Evolutionary conservation across 2,888 invertebrate genomes (phyloP).

Genomic region (Drosophila formosana): DNA sequence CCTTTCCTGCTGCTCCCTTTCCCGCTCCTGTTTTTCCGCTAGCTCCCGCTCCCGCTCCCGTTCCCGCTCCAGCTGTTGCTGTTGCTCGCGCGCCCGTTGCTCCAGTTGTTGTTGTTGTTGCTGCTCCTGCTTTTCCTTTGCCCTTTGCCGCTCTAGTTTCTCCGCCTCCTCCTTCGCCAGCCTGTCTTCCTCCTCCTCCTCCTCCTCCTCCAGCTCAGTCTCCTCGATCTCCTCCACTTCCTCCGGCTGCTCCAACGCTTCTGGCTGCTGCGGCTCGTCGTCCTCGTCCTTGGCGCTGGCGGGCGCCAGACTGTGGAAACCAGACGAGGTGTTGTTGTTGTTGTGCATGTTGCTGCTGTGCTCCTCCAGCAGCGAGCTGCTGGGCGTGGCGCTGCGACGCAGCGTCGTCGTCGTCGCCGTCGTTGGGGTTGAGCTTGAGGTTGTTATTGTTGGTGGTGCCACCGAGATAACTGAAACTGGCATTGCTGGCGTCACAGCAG

Average conservation of each 20-base stretch:
- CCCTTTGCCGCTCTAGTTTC: not conserved
- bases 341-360: conserved; percentile 71
- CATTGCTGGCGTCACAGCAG: conserved; percentile 31
- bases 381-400: conserved; percentile 43
- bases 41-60: not conserved
- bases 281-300: conserved; percentile 22
- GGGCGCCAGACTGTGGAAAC: conserved; percentile 78
- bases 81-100: too few species aligned
- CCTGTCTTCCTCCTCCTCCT: not conserved
- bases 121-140: not conserved
- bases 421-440: conserved; percentile 4
- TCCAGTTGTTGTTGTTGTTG: not conserved
- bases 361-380: conserved; percentile 63
- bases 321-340: conserved; percentile 81
- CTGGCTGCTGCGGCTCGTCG: conserved; percentile 40
- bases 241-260: conserved; percentile 1
- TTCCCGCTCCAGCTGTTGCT: not conserved
- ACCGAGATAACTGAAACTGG: conserved; percentile 69
- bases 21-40: not conserved
- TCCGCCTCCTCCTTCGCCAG: not conserved
- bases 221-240: not conserved
- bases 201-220: not conserved
- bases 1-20: not conserved
- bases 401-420: conserved; percentile 2
- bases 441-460: conserved; percentile 46